phyloP scores from a whole-genome alignment of 1,140 invertebrate species.

The Nasonia giraulti region DNA sequence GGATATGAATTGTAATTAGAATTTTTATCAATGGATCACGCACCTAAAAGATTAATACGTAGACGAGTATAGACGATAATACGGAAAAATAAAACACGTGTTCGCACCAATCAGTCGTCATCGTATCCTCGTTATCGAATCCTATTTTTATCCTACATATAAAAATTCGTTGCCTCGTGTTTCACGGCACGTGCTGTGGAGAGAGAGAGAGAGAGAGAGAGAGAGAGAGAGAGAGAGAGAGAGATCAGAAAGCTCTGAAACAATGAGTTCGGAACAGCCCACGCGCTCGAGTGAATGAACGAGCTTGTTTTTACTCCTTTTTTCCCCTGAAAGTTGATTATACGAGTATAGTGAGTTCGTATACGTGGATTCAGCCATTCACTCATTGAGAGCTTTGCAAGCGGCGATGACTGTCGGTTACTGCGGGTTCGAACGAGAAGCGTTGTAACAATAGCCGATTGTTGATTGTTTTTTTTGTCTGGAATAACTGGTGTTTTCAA shows the following conservation, averaged over 20 bases:
- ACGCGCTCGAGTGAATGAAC: neutral
- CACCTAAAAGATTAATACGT: no score
- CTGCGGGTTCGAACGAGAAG: neutral
- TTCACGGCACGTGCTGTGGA: neutral
- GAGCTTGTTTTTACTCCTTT: neutral
- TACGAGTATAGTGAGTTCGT: neutral
- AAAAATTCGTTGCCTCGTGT: neutral
- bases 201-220: no score
- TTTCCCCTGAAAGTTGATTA: neutral
- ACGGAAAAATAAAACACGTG: no score
- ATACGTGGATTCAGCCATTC: neutral
- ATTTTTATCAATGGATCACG: no score
- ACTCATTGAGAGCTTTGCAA: neutral
- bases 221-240: no score
- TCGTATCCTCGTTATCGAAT: neutral
- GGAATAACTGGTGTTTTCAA: neutral
- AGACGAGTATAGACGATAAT: no score
- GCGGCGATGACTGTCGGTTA: neutral
- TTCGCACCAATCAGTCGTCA: no score
- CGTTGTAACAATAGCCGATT: constrained; percentile 3
- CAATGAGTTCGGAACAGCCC: neutral
- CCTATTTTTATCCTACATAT: neutral
- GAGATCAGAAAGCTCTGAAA: neutral
- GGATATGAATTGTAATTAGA: no score
- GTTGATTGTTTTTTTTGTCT: neutral